phyloP scores from a whole-genome alignment of 2,113 vertebrate genomes.

The Proteles cristata region DNA sequence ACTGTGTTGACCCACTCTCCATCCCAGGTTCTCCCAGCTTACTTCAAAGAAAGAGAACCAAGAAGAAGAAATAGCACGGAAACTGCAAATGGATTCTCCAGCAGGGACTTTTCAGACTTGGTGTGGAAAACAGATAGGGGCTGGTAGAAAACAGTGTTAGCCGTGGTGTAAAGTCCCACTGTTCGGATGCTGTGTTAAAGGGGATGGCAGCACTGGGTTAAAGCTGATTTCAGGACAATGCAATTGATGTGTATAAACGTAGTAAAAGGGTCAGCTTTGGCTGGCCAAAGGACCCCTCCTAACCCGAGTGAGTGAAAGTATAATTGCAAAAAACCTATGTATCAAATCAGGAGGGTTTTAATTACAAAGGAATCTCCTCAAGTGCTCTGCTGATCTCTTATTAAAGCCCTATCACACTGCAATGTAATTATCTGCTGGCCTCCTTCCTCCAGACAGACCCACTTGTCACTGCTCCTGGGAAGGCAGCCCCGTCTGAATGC shows the following conservation, averaged over 20 bases:
- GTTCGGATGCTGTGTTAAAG: not conserved
- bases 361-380: slow-evolving; percentile 19
- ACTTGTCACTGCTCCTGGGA: not conserved
- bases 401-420: slow-evolving; percentile 28
- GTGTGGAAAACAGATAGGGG: not conserved
- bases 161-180: not conserved
- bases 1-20: not conserved
- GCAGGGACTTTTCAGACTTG: not conserved
- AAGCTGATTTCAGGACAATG: slow-evolving; percentile 59
- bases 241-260: not conserved
- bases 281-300: slow-evolving; percentile 13
- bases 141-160: not conserved
- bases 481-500: not conserved
- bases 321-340: not conserved
- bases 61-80: not conserved
- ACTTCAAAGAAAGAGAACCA: not conserved
- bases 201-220: not conserved
- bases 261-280: not conserved
- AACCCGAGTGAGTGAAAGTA: not conserved
- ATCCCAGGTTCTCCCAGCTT: not conserved
- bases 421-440: not conserved
- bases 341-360: slow-evolving; percentile 32
- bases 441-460: not conserved
- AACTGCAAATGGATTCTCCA: not conserved
- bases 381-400: slow-evolving; percentile 10